Conservation (phyloP, 2,797 vertebrate species). For the Sus cebifrons region DNA sequence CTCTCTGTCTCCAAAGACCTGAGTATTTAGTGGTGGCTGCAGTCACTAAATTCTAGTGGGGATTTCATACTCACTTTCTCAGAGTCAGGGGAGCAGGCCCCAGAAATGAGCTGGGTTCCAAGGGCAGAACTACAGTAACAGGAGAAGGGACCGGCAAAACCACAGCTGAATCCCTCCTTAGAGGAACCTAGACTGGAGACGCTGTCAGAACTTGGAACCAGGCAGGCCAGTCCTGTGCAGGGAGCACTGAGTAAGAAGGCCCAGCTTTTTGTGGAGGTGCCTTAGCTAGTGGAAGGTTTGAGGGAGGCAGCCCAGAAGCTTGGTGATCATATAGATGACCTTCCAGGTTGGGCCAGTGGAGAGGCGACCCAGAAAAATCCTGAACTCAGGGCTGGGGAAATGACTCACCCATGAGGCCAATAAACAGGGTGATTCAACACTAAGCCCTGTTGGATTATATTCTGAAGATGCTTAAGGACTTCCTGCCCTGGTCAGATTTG, state of each 20-base stretch:
- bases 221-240: background rate
- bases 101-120: background rate
- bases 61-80: background rate
- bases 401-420: constrained; percentile 66
- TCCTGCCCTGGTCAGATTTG: constrained; percentile 81
- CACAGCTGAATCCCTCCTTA: background rate
- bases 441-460: constrained; percentile 43
- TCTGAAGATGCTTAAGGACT: constrained; percentile 67
- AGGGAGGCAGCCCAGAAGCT: background rate
- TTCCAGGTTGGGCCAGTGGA: background rate
- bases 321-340: background rate
- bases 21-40: background rate
- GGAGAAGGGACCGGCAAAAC: background rate
- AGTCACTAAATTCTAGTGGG: background rate
- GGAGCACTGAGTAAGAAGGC: background rate
- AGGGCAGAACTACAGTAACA: background rate
- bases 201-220: background rate
- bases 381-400: constrained; percentile 21
- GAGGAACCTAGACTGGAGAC: background rate
- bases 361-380: background rate
- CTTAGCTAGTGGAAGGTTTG: background rate
- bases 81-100: background rate
- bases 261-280: background rate
- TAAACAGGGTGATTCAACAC: constrained; percentile 48
- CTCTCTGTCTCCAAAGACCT: background rate